Base-by-base conservation (phyloP, 2,888 invertebrate species). In the Punctoribates punctum region DNA sequence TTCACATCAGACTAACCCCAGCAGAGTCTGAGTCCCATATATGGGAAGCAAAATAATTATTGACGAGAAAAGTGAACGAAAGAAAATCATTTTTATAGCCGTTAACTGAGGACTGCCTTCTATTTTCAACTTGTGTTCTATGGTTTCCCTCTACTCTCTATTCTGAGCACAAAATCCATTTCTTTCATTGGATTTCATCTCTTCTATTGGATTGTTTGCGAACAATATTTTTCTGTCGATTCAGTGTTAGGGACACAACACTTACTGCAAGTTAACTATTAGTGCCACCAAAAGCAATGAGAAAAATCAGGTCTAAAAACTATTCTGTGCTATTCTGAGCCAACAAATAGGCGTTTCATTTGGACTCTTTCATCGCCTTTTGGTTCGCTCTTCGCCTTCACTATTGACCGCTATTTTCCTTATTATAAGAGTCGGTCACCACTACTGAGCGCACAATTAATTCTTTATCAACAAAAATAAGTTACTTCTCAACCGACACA, bases 391-490 rank as follows among this genome's bases (percentile, higher is more conserved):
- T 25, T 27, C 8, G 11, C 62, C 34, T 62, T 20, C 62, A 23
- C 62, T 62, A 62, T 62, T 62, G 62, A 17, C 29, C 34, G 11
- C 11, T 27, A 27, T 25, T 62, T 62, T 62, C 17, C 62, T 62
- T 62, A 62, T 62, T 62, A 62, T 62, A 27, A 27, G 62, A 34
- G 62, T 62, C 62, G 5, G 34, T 34, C n/a, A n/a, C n/a, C 29
- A 62, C 23, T 62, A 13, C 62, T 29, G 62, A 62, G 29, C 62
- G 23, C 23, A 62, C 62, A 62, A 62, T 62, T 62, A 62, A 62
- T 62, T 62, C 15, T 62, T 62, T 62, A 62, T 62, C 62, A 62
- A 62, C 29, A 62, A 62, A 62, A 62, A 62, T 62, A 62, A 62
- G 29, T 62, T 62, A 29, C 62, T 62, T 9, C n/a, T 20, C 54